Base-by-base conservation (phyloP, 2,797 vertebrate species). In the Micrastur ruficollis region DNA sequence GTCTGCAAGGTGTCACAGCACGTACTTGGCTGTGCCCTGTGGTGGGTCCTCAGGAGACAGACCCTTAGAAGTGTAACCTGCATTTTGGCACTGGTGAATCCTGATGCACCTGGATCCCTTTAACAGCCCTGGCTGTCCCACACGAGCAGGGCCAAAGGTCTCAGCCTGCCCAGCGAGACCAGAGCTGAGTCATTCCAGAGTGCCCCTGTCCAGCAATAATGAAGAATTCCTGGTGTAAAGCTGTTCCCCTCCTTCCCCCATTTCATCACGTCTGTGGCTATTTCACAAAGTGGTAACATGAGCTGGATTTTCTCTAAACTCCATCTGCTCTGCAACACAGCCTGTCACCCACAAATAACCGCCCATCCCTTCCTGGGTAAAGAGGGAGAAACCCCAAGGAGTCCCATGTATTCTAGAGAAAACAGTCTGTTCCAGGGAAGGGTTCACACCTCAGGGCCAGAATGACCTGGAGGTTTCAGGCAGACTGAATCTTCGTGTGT, bases 241-340 rank as follows among this genome's bases (percentile, higher is more conserved):
- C 78, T 72, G 29, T 22, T 95, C 46, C 40, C 7, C 36, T 87
- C 49, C 73, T 80, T 86, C 58, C 70, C 14, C 6, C 56, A 21
- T 81, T 76, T 75, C 74, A 40, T 55, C 2, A 0, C 21, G 31
- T 44, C 80, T 53, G 71, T 27, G 74, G 36, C 49, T 66, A 27
- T 44, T 71, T 71, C 58, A 31, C 47, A 73, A 63, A 90, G 56
- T 52, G 66, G 62, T 62, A 75, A 14, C n/a, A 3, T 0, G 55
- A 92, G 56, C 72, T 90, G 81, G 40, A 27, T 95, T 90, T 90
- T 38, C 70, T 75, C 76, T 49, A 7, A 52, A 63, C 22, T 65
- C 73, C 76, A 40, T 66, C 62, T 79, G 49, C 84, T 70, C 55
- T 34, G 36, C 70, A 93, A 26, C 8, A 5, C 34, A 76, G 61